Evolutionary conservation across 2,113 vertebrate genomes (phyloP), one percentile per base, ranked within the genome.

Genomic region (Accipiter cooperii): DNA sequence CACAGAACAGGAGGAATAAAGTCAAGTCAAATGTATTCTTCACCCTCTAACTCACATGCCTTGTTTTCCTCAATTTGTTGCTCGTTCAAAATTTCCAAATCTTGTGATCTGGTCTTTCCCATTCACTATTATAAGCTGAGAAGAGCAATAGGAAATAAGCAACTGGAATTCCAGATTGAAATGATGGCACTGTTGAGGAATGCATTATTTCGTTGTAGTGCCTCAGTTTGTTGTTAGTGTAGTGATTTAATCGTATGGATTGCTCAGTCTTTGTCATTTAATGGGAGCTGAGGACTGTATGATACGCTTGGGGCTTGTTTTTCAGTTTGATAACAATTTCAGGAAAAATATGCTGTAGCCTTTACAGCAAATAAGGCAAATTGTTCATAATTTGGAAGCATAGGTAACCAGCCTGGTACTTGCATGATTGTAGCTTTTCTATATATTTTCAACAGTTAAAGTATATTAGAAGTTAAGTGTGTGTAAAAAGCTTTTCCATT

Each of bases 81-180:
- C 55, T 66, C 49, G 52, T 90, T 97, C 95, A 97, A 1, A 91
- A 65, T 96, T 93, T 96, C 95, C 94, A 77, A 25, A 36, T 89
- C 80, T 94, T 44, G 14, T 97, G 94, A 91, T 79, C 58, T 90
- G 34, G 18, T 79, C 57, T 84, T 91, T 94, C 73, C 71, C 28
- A 54, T 79, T 80, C 58, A 25, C 29, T 74, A 36, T 70, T 93
- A 57, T 9, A 58, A 66, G 12, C 54, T 63, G 78, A 74, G 44
- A 87, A 76, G 54, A 81, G 60, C 75, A 71, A 12, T 63, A 26
- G 58, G 76, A 82, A 94, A 70, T 55, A 18, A 90, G 63, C 58
- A 55, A 8, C 75, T 89, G 78, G 40, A 82, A 95, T 79, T 93
- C 29, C 42, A 60, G 46, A 58, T 31, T 66, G 89, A 83, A 83